Conservation (phyloP, 1,140 invertebrate genomes). For the Whitmania pigra region DNA sequence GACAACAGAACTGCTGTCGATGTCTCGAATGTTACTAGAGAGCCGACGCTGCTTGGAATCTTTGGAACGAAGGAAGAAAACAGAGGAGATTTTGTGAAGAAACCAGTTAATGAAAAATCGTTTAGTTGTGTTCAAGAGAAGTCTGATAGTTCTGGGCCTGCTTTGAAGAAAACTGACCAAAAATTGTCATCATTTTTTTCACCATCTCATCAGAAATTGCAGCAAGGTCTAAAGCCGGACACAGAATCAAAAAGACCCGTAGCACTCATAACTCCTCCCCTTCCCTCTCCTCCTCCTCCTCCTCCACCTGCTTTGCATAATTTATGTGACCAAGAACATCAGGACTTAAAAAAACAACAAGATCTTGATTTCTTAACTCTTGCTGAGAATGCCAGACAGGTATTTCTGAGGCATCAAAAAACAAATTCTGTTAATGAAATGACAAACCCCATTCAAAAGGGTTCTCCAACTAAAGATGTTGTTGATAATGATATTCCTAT, state of each 20-base stretch:
- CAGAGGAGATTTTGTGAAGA: no score
- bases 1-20: not conserved
- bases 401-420: not conserved
- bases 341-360: not conserved
- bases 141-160: no score
- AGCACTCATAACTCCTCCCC: slow-evolving; percentile 13
- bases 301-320: no score
- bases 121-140: no score
- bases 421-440: not conserved
- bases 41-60: no score
- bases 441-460: not conserved
- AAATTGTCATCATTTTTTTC: no score
- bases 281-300: slow-evolving; percentile 16
- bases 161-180: no score
- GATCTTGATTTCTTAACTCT: slow-evolving; percentile 15
- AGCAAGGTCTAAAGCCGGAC: no score
- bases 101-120: no score
- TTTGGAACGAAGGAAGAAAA: no score
- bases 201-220: no score
- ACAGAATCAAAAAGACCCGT: not conserved
- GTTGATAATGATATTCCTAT: not conserved
- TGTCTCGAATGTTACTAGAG: not conserved
- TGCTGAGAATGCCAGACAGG: slow-evolving; percentile 10
- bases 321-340: not conserved
- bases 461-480: not conserved